Conservation (phyloP, 2,888 invertebrate genomes). For the Acanthosepion esculentum region DNA sequence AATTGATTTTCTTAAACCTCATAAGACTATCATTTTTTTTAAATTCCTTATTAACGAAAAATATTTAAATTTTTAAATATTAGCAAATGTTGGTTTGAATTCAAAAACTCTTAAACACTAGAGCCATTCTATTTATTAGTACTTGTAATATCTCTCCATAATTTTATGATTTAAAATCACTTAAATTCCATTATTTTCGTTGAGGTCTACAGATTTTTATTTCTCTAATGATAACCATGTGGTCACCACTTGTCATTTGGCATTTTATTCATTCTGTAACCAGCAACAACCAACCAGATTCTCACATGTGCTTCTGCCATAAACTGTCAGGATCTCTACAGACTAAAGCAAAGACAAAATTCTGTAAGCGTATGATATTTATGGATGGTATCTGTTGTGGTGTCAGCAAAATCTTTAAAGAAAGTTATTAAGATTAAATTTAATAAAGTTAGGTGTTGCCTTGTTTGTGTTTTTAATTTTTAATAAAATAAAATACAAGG, state of each 20-base stretch:
- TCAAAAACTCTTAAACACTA: too few relatives aligned
- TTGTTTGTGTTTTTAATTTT: constrained; percentile 20
- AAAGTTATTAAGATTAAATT: not conserved
- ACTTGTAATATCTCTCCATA: too few relatives aligned
- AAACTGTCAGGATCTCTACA: not conserved
- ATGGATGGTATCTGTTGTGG: not conserved
- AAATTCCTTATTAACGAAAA: too few relatives aligned
- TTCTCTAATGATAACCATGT: not conserved
- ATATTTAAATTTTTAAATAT: too few relatives aligned
- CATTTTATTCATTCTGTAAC: not conserved
- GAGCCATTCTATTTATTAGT: too few relatives aligned
- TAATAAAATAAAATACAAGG: not conserved
- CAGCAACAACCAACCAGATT: accelerated
- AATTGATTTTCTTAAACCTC: too few relatives aligned
- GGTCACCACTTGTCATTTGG: not conserved
- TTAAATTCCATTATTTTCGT: not conserved
- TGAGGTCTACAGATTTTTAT: not conserved
- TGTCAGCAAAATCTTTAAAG: not conserved
- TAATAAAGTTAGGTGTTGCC: not conserved
- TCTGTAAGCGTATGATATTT: not conserved
- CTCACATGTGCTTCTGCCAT: not conserved
- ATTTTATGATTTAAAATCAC: too few relatives aligned
- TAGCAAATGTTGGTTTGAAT: too few relatives aligned
- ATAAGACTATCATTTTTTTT: too few relatives aligned
- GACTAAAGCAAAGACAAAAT: not conserved